Evolutionary conservation across 2,888 invertebrate genomes (phyloP), one percentile per base, ranked within the genome.

Genomic region (Chrysotoxum bicinctum): DNA sequence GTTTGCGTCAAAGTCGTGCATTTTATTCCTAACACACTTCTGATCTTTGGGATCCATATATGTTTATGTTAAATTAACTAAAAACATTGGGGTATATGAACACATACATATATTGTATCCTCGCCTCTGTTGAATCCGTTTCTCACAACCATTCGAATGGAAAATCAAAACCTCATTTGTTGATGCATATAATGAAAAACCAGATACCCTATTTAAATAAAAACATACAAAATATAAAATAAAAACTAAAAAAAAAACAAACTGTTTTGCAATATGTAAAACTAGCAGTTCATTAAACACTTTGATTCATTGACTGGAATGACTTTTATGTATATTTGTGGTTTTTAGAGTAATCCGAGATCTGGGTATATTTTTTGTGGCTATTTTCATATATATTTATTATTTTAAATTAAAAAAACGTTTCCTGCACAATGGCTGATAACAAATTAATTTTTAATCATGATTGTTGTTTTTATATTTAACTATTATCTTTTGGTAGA

Each of bases 261-360:
- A 56, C 1, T 7, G 30, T 40, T 50, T 12, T 21, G 12, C 16
- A 14, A 26, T 56, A 43, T 14, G 6, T 2, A 10, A 12, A 7
- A 6, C 14, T 21, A 58, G 32, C 35, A 60, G 78, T 79, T 66
- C 58, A 73, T 79, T 73, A 16, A 52, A 43, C 14, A 52, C 48
- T 70, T 64, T 72, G 78, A 78, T 72, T 78, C 48, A 78, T 50
- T 58, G 58, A 73, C 72, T 50, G 1, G 1, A 30, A 40, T 64
- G 48, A 50, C 64, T 78, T 54, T 37, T 32, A 56, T 69, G 26
- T 48, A 58, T 43, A 21, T 66, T 45, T 66, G 58, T 48, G 66
- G 81, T 72, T 43, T 54, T 14, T 7, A 6, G 10, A 60, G 40
- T 43, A 40, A 60, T 40, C 37, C 4, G 21, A 21, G 23, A n/a